Percentiles rank a stretch among this genome's conserved stretches.
Evolutionary conservation across 2,888 invertebrate species (phyloP).

Genomic region (Tridacna crocea): DNA sequence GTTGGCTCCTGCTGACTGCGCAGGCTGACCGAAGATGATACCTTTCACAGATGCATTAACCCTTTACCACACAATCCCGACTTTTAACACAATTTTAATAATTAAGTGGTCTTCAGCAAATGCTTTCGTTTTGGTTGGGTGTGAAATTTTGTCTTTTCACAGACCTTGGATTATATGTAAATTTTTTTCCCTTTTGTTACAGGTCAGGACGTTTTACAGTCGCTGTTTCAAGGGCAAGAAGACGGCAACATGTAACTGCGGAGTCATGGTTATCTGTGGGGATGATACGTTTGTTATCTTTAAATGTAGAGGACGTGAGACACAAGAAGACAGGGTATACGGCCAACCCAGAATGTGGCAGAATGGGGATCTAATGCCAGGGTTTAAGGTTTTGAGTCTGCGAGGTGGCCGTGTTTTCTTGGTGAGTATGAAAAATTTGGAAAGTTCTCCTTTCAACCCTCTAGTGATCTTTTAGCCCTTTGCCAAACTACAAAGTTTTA

Average conservation of each 20-base stretch:
- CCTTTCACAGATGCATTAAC: no score
- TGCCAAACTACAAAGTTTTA: no score
- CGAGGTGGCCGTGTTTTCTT: slow-evolving; percentile 55
- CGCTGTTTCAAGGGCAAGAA: background rate
- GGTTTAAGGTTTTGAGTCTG: slow-evolving; percentile 48
- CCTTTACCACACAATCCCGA: no score
- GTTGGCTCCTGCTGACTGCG: no score
- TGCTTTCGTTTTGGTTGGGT: no score
- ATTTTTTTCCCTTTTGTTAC: background rate
- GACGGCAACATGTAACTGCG: slow-evolving; percentile 69
- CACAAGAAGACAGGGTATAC: background rate
- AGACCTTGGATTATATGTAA: no score
- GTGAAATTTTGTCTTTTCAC: no score
- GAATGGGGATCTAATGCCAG: slow-evolving; percentile 62
- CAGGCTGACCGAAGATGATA: no score
- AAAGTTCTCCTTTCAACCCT: background rate
- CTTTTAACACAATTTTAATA: no score
- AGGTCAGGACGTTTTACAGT: slow-evolving; percentile 27
- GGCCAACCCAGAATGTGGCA: slow-evolving; percentile 29
- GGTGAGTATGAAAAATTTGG: slow-evolving; percentile 41
- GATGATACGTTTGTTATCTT: slow-evolving; percentile 70
- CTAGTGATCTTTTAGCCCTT: background rate
- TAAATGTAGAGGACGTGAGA: slow-evolving; percentile 49
- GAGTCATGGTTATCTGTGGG: slow-evolving; percentile 55
- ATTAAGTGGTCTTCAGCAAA: no score